Base-by-base conservation (phyloP, 2,888 invertebrate species). In the Steinernema scapterisci region DNA sequence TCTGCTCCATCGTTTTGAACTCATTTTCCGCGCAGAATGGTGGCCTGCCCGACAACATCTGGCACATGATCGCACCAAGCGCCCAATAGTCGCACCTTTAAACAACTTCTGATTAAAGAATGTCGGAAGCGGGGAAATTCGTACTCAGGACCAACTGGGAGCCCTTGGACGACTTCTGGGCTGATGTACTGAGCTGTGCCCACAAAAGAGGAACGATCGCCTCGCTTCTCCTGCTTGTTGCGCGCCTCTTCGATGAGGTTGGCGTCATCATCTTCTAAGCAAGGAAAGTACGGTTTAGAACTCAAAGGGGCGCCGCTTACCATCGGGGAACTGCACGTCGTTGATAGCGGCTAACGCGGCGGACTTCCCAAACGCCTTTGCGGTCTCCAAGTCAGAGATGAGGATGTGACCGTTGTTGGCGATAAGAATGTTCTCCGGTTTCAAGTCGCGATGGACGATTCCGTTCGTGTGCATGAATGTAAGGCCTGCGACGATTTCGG, bases 171-270 rank as follows among this genome's bases (percentile, higher is more conserved):
- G 78, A 97, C 91, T 90, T 99, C 99, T 1, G 99, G 99, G 75
- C 96, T 96, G 0, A 99, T 96, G 89, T 97, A 99, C 88, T 97
- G 97, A 1, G 99, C 97, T 13, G 97, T 99, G 71, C 99, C 99
- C 16, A 97, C 97, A 89, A 99, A 97, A 11, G 90, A 90, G 0
- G 84, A 80, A 0, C 85, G 75, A 5, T 73, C 73, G 11, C 63
- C 63, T 9, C 73, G 72, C 27, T 52, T 25, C 19, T 25, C 38
- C 13, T 63, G 31, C 11, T 25, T 25, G 27, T 27, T 31, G 13
- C 63, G 63, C 1, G 70, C 70, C 23, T 44, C 70, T 7, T 70
- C 70, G n/a, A 70, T 19, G 16, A 70, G 43, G 21, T 25, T 63
- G 7, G 19, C 7, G 19, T 63, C 38, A 9, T 38, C 38, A 9